Evolutionary conservation across 2,888 invertebrate species (phyloP), one percentile per base, ranked within the genome.

Genomic region (Nasonovia ribisnigri): DNA sequence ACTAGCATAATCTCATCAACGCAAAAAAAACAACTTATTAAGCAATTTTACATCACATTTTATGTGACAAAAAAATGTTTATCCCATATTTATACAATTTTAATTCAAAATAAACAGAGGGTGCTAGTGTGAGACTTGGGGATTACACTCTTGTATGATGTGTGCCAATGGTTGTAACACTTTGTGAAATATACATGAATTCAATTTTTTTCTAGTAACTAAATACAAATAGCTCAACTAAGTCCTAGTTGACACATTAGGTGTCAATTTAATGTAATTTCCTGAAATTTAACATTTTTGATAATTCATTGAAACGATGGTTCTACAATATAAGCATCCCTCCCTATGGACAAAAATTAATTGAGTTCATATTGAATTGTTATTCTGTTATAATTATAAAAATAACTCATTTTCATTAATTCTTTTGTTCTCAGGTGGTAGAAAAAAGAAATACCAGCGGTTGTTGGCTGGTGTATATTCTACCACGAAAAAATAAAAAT

Each of bases 391-490:
- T 67, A 29, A 67, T 67, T 67, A n/a, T 36, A 84, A 84, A 46
- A 86, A 29, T 84, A 13, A 86, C 26, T 48, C 5, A 43, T 60
- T 48, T 13, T 4, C 6, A n/a, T 36, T 36, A 77, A 36, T 77
- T 36, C 26, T 92, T n/a, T 48, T 89, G 43, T 84, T 90, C 20
- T 0, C 90, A 93, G 93, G 93, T 93, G 93, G 93, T 93, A 93
- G 93, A 60, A 93, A 93, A 46, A 93, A 93, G 60, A 93, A 93
- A 86, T 93, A 93, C 60, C 93, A 93, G 84, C 93, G 93, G 3
- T 48, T 93, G 48, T 86, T 93, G 26, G 93, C 93, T 48, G 93
- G 57, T 42, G 42, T 60, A 24, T 86, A 90, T 93, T 93, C 93
- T 93, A 93, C 93, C 93, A 93, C 93, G 93, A 93, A 46, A 48